A percentile compares a stretch with the other conserved stretches of the same genome.
These are phyloP conservation scores for Aspidiotus rigidus DNA, from an alignment of 2,888 invertebrate species.

Conservation along the genomic window DNA sequence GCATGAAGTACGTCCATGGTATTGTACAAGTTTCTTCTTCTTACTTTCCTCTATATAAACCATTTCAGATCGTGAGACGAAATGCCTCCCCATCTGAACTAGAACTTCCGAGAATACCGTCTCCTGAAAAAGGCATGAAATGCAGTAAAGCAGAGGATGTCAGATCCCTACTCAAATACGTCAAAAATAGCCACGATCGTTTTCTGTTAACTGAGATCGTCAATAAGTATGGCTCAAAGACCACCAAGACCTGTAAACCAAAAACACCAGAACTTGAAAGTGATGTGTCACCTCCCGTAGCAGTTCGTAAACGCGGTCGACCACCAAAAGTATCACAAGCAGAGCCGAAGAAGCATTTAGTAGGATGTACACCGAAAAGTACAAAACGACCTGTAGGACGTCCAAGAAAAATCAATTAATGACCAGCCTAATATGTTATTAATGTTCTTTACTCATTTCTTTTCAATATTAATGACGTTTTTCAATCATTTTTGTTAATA, in stretches of 20 bases:
- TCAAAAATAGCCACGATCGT: background rate
- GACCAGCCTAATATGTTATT: background rate
- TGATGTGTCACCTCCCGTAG: background rate
- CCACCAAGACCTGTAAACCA: background rate
- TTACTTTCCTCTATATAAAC: background rate
- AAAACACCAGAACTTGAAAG: background rate
- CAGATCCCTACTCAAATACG: background rate
- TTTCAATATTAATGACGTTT: background rate
- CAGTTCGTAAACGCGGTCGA: background rate
- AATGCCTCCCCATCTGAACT: background rate
- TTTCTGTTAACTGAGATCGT: background rate
- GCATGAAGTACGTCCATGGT: background rate
- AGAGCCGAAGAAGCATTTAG: background rate
- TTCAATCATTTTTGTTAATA: background rate
- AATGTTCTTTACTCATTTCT: background rate
- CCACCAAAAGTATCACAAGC: background rate
- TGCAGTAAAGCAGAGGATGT: background rate
- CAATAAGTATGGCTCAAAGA: background rate
- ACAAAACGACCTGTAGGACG: background rate
- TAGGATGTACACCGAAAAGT: background rate
- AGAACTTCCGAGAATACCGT: background rate
- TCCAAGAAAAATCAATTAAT: background rate
- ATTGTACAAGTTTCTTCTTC: background rate
- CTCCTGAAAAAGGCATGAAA: background rate
- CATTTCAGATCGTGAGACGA: background rate